Percentiles rank a stretch among this genome's conserved stretches.
Conservation (phyloP, 2,797 vertebrate species). For the Poeciliopsis presidionis region DNA sequence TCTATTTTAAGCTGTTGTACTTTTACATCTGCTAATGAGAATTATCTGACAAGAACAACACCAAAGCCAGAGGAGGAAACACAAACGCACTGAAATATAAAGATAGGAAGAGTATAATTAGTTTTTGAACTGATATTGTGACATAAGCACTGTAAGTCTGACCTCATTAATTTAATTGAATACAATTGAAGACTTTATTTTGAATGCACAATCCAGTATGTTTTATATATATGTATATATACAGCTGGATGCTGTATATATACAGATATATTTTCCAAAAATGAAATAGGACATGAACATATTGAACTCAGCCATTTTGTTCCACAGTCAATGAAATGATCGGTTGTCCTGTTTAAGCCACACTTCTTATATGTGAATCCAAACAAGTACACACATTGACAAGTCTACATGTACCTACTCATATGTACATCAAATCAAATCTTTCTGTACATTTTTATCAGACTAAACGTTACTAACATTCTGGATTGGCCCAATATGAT, state of each 20-base stretch:
- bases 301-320: background rate
- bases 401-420: background rate
- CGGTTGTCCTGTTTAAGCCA: background rate
- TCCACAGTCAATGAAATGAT: background rate
- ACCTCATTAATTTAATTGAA: background rate
- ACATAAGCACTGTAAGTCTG: background rate
- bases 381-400: background rate
- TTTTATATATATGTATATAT: background rate
- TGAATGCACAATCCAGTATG: background rate
- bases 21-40: conserved; percentile 5
- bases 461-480: background rate
- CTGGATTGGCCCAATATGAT: background rate
- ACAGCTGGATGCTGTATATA: background rate
- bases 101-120: background rate
- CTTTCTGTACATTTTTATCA: background rate
- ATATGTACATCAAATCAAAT: background rate
- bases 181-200: background rate
- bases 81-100: background rate
- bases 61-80: background rate
- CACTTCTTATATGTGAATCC: background rate
- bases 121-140: background rate
- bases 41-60: background rate
- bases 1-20: conserved; percentile 3
- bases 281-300: background rate
- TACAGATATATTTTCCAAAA: background rate